Evolutionary conservation across 2,113 vertebrate species (phyloP), one percentile per base, ranked within the genome.

Genomic region (Hepsetus odoe): DNA sequence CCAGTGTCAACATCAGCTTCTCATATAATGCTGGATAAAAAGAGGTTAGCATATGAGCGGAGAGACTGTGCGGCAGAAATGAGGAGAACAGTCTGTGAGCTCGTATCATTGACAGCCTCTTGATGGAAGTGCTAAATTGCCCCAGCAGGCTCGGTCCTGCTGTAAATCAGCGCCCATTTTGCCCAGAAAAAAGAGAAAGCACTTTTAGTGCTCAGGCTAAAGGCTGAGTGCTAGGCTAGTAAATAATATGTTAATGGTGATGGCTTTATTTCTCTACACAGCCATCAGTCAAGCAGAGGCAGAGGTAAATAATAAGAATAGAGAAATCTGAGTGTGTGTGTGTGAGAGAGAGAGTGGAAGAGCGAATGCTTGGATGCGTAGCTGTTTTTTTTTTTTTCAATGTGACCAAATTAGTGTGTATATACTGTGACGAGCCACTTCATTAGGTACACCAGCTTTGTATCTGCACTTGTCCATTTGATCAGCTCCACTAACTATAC

Each of bases 221-320:
- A 75, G 46, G 42, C 58, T 1, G n/a, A 64, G 58, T 3, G n/a
- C 74, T 58, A 16, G 14, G 35, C 51, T 13, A 68, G 18, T 77
- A 68, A 77, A 77, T 77, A 68, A 69, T 58, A 68, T 69, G 35
- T 12, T 68, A 68, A 77, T 77, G 64, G 32, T 56, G n/a, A 77
- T 58, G 28, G 53, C 26, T 77, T 77, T 69, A 68, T 68, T 68
- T 58, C 74, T 12, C 7, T 46, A 30, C 38, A 26, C 64, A 12
- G 6, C 33, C 38, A 68, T 77, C 51, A 58, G 64, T 58, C 51
- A 69, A 59, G 7, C 35, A 24, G 49, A 40, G 46, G 56, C n/a
- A 77, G 40, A 33, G 5, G 16, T 4, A 32, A 35, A 64, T 49
- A 49, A 68, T 58, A 26, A 40, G 26, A 58, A 68, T n/a, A 20